phyloP scores from a whole-genome alignment of 1,140 invertebrate genomes.

The Teleogryllus occipitalis region DNA sequence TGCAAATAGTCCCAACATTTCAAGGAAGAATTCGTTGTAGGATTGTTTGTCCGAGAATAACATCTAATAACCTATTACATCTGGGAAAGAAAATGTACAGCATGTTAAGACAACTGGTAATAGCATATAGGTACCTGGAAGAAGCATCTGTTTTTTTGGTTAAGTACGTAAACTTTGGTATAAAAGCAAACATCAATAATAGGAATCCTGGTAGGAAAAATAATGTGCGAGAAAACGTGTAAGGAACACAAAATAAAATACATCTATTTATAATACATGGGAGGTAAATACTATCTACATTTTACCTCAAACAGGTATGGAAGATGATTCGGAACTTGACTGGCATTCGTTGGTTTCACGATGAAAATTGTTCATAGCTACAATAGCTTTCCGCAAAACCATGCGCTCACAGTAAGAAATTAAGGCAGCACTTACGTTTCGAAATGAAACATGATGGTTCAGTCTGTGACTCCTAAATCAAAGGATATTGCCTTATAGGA shows the following conservation, averaged over 20 bases:
- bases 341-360: neutral
- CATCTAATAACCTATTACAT: neutral
- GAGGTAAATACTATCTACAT: neutral
- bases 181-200: neutral
- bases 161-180: slow-evolving; percentile 1
- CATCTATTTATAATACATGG: neutral
- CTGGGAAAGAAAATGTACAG: neutral
- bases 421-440: neutral
- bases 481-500: neutral
- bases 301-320: neutral
- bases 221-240: neutral
- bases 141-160: neutral
- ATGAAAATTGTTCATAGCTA: neutral
- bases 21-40: neutral
- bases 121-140: slow-evolving; percentile 4
- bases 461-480: neutral
- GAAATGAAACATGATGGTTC: neutral
- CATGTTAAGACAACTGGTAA: neutral
- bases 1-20: neutral
- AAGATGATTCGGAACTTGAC: neutral
- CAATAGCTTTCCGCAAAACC: neutral
- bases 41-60: neutral
- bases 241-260: slow-evolving; percentile 1
- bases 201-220: neutral
- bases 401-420: neutral